Evolutionary conservation across 2,888 invertebrate species (phyloP).

Genomic region (Cancer borealis): DNA sequence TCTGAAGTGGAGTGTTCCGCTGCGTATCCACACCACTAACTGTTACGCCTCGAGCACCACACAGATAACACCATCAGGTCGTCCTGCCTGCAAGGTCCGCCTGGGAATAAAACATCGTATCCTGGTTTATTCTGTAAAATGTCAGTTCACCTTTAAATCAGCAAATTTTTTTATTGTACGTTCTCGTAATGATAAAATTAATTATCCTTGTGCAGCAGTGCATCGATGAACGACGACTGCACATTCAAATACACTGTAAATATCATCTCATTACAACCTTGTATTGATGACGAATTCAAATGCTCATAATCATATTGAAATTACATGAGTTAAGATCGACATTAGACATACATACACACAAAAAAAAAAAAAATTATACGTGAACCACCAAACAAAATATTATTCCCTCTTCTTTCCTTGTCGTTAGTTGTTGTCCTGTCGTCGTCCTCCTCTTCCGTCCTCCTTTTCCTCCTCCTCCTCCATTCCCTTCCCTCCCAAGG

Average conservation of each 20-base stretch:
- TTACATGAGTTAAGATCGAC: background rate
- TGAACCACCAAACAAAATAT: background rate
- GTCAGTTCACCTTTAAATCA: constrained; percentile 16
- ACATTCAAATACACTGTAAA: background rate
- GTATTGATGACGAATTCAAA: background rate
- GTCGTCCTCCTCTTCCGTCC: background rate
- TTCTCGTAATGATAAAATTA: constrained; percentile 1
- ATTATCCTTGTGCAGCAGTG: background rate
- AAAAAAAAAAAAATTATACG: background rate
- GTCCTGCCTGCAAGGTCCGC: background rate
- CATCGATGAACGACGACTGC: background rate
- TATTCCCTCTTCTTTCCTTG: background rate
- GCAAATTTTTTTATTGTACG: background rate
- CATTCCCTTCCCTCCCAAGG: background rate
- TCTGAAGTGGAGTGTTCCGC: background rate
- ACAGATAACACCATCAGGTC: background rate
- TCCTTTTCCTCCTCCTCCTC: too few species aligned
- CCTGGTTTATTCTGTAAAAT: too few species aligned
- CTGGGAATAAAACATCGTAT: background rate
- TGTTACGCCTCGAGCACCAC: background rate
- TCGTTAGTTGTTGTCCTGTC: background rate
- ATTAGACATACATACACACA: background rate
- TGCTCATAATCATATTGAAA: background rate
- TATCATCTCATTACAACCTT: constrained; percentile 21
- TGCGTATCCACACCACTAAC: background rate